Conservation (phyloP, 2,797 vertebrate genomes). For the Trematomus bernacchii region DNA sequence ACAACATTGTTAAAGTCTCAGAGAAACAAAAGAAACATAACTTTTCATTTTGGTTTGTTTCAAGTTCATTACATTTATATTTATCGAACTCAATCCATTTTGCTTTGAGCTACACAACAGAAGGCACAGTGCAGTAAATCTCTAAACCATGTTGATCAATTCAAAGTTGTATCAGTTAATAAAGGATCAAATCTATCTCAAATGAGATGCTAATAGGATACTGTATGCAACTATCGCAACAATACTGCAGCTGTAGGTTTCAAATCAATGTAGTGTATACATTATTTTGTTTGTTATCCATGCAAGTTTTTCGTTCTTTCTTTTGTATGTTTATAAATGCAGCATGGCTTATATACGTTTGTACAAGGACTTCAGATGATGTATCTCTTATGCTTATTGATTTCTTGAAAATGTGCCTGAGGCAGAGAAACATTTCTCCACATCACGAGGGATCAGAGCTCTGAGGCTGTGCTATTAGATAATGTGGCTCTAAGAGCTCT, state of each 20-base stretch:
- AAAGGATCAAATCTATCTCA: not conserved
- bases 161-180: not conserved
- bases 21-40: constrained; percentile 4
- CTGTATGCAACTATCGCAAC: not conserved
- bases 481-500: not conserved
- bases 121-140: not conserved
- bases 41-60: constrained; percentile 3
- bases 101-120: not conserved
- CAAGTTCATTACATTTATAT: not conserved
- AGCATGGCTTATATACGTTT: not conserved
- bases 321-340: not conserved
- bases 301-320: not conserved
- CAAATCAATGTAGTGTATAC: not conserved
- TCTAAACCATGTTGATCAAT: not conserved
- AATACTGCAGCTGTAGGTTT: not conserved
- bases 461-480: not conserved
- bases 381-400: not conserved
- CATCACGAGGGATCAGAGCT: constrained; percentile 1
- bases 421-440: not conserved
- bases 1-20: constrained; percentile 7
- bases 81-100: not conserved
- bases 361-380: not conserved
- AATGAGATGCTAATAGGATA: not conserved
- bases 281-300: not conserved
- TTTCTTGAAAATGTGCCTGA: not conserved